Percentiles rank a stretch among this genome's conserved stretches.
Evolutionary conservation across 2,888 invertebrate genomes (phyloP).

Genomic region (Drosophila eohydei): DNA sequence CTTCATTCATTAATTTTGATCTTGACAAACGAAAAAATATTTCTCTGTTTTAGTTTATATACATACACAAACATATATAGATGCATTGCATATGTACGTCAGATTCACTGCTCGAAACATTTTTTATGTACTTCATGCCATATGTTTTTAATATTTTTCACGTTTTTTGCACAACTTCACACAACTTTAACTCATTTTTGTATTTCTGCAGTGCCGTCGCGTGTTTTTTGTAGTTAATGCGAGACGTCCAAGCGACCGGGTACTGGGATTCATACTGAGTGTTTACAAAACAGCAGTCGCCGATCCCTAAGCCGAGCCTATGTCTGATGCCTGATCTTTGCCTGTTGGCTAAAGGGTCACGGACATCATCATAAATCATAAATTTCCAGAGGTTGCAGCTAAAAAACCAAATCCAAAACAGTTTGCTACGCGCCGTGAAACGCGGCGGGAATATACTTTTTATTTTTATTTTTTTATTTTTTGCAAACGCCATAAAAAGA

Average conservation of each 20-base stretch:
- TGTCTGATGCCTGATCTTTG: conserved; percentile 56
- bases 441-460: conserved; percentile 35
- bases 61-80: background rate
- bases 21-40: background rate
- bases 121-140: conserved; percentile 18
- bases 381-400: conserved; percentile 72
- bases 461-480: conserved; percentile 6
- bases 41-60: background rate
- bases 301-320: conserved; percentile 51
- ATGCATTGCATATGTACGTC: conserved; percentile 32
- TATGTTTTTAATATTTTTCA: conserved; percentile 26
- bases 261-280: conserved; percentile 83
- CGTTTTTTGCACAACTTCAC: conserved; percentile 15
- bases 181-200: conserved; percentile 55
- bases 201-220: conserved; percentile 47
- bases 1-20: conserved; percentile 5
- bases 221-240: conserved; percentile 43
- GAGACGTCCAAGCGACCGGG: conserved; percentile 76
- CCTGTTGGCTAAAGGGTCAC: conserved; percentile 79
- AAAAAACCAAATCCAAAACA: conserved; percentile 73
- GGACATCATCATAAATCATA: conserved; percentile 82
- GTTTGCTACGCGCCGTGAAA: conserved; percentile 66
- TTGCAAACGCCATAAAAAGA: conserved; percentile 61
- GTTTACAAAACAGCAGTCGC: conserved; percentile 82
- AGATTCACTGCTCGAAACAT: background rate